phyloP scores from a whole-genome alignment of 2,888 invertebrate species.

The Deroplatys truncata region DNA sequence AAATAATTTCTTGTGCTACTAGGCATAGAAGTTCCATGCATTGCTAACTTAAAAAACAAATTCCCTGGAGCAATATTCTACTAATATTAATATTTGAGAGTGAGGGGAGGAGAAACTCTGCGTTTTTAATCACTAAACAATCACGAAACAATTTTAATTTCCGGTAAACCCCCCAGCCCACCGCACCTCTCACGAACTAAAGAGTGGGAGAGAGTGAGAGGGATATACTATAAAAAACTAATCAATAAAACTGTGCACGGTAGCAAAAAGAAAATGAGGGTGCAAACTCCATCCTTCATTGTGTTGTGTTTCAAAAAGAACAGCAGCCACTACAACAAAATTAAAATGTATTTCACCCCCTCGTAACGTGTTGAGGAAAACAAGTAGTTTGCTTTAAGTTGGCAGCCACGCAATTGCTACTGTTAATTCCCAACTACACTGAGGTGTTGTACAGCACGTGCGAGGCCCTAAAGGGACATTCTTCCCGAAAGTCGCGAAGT shows the following conservation, averaged over 20 bases:
- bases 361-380: not conserved
- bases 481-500: conserved; percentile 23
- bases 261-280: not conserved
- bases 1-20: not conserved
- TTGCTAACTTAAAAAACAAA: not conserved
- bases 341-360: not conserved
- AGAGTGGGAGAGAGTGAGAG: not conserved
- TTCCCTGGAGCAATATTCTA: not conserved
- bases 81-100: not conserved
- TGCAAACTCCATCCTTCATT: not conserved
- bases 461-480: conserved; percentile 26
- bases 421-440: conserved; percentile 24
- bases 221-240: not conserved
- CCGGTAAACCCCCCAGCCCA: not conserved
- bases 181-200: not conserved
- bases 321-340: not conserved
- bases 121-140: not conserved
- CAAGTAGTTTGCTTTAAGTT: not conserved
- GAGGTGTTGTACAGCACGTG: conserved; percentile 4
- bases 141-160: not conserved
- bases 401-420: conserved; percentile 22
- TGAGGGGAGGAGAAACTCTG: not conserved
- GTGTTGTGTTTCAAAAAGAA: not conserved
- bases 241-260: not conserved
- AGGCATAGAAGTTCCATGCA: not conserved